A percentile compares a stretch with the other conserved stretches of the same genome.
phyloP scores from a whole-genome alignment of 53 echinoderm and acorn worm species.

The Echinometra lucunter region DNA sequence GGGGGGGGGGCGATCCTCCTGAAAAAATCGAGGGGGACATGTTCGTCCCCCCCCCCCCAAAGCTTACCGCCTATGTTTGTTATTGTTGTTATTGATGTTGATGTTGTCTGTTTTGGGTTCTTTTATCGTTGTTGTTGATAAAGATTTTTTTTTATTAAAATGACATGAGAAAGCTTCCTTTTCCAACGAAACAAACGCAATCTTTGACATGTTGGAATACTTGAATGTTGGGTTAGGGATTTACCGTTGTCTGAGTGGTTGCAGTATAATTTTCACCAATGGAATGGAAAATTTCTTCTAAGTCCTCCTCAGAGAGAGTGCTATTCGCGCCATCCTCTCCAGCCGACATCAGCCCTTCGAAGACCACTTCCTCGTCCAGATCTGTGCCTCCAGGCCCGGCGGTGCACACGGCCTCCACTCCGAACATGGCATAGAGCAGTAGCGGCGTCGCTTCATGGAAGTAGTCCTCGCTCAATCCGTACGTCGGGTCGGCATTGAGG shows the following conservation, averaged over 20 bases:
- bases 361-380: constrained; percentile 25
- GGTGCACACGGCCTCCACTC: constrained; percentile 17
- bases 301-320: constrained; percentile 42
- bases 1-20: no score
- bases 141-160: no score
- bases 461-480: constrained; percentile 57
- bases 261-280: constrained; percentile 40
- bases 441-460: constrained; percentile 53
- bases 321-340: not conserved
- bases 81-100: no score
- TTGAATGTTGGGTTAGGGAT: not conserved
- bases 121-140: no score
- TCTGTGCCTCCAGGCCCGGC: constrained; percentile 7
- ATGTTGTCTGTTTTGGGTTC: no score
- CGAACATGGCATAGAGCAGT: not conserved
- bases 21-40: no score
- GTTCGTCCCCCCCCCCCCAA: no score
- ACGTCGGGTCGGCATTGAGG: constrained; percentile 21
- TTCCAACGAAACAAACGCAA: no score
- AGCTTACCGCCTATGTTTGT: no score
- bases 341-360: not conserved
- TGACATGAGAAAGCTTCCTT: not conserved
- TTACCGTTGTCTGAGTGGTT: constrained; percentile 42
- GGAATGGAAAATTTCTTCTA: constrained; percentile 18
- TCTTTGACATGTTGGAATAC: no score